These are phyloP conservation scores for Urocyon cinereoargenteus DNA, from an alignment of 2,797 vertebrate species.

Conservation along the genomic window DNA sequence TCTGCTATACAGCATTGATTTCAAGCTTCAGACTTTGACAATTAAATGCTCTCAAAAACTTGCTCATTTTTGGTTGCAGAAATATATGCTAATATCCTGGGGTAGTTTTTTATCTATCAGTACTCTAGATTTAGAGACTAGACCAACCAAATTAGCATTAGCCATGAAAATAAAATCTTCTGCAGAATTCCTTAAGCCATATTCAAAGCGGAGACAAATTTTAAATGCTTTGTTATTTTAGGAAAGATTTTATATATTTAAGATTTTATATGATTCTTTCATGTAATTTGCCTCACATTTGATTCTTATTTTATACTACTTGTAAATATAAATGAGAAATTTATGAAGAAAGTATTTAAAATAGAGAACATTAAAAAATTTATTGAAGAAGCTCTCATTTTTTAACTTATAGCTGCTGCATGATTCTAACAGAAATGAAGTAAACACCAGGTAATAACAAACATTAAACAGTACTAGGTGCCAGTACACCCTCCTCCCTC, in stretches of 20 bases:
- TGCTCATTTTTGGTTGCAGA: not conserved
- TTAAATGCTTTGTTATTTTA: not conserved
- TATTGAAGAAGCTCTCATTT: slow-evolving; percentile 28
- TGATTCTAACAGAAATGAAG: slow-evolving; percentile 16
- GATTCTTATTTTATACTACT: not conserved
- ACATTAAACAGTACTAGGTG: not conserved
- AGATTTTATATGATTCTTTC: not conserved
- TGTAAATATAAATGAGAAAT: not conserved
- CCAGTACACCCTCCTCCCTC: not conserved
- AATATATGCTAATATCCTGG: not conserved
- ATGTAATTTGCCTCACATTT: not conserved
- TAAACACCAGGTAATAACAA: not conserved
- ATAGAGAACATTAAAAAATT: not conserved
- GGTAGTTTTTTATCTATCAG: not conserved
- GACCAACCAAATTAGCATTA: not conserved
- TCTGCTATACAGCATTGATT: not conserved
- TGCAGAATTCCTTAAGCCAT: not conserved
- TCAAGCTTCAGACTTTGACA: not conserved
- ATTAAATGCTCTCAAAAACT: not conserved
- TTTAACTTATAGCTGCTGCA: not conserved
- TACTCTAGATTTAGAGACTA: not conserved
- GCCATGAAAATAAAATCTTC: not conserved
- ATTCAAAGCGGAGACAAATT: not conserved
- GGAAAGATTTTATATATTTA: not conserved
- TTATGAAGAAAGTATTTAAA: slow-evolving; percentile 8